Conservation (phyloP, 2,113 vertebrate species). For the Oreochromis tanganicae region DNA sequence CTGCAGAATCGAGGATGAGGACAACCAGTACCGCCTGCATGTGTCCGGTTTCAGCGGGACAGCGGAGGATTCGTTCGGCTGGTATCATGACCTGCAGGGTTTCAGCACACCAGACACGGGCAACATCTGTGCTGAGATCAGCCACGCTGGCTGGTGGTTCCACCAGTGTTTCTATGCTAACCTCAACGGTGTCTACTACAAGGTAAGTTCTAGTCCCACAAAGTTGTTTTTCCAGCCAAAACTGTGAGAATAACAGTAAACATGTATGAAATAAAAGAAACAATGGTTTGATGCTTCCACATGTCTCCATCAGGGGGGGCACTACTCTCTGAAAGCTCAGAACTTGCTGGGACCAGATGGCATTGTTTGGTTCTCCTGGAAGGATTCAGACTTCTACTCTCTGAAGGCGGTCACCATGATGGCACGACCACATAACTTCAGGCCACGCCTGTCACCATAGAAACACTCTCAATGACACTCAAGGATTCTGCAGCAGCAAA, state of each 20-base stretch:
- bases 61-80: conserved; percentile 78
- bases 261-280: neutral
- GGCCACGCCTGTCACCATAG: conserved; percentile 68
- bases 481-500: neutral
- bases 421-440: conserved; percentile 75
- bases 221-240: neutral
- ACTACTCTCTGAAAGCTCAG: conserved; percentile 71
- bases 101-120: conserved; percentile 82
- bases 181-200: conserved; percentile 84
- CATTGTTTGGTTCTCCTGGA: conserved; percentile 83
- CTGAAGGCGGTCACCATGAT: conserved; percentile 81
- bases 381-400: conserved; percentile 81
- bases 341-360: conserved; percentile 74
- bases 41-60: conserved; percentile 80
- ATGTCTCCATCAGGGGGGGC: conserved; percentile 66
- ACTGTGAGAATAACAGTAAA: neutral
- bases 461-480: neutral
- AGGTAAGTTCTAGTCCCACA: conserved; percentile 41
- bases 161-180: conserved; percentile 84
- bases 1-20: conserved; percentile 74
- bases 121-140: conserved; percentile 81
- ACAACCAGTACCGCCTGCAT: conserved; percentile 74
- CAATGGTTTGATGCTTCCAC: neutral
- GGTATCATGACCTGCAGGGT: conserved; percentile 80
- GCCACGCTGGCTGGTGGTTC: conserved; percentile 85